phyloP scores from a whole-genome alignment of 2,797 vertebrate genomes.

The Epinephelus coioides region DNA sequence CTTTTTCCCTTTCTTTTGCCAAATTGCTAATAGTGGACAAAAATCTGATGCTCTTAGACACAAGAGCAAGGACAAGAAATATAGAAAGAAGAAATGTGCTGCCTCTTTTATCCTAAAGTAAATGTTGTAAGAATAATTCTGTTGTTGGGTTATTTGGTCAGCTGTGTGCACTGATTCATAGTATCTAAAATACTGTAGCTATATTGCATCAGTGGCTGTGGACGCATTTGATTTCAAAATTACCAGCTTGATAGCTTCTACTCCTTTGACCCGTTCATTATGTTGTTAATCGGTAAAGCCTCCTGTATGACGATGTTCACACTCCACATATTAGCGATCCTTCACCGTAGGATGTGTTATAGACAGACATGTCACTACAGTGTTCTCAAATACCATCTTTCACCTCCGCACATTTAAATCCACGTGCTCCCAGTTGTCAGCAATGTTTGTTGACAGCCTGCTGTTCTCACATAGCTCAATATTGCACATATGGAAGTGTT shows the following conservation, averaged over 20 bases:
- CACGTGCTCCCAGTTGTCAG: conserved; percentile 38
- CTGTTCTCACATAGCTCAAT: conserved; percentile 59
- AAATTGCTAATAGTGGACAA: conserved; percentile 4
- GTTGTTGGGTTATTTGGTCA: conserved; percentile 30
- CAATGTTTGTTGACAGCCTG: conserved; percentile 56
- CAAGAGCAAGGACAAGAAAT: conserved; percentile 8
- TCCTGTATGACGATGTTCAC: not conserved
- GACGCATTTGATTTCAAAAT: conserved; percentile 15
- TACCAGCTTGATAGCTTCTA: conserved; percentile 10
- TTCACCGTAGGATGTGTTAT: conserved; percentile 12
- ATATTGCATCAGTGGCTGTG: conserved; percentile 11
- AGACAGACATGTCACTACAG: conserved; percentile 29
- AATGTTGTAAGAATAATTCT: conserved; percentile 1
- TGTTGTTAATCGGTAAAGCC: not conserved
- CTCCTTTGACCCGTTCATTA: not conserved
- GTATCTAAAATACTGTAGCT: conserved; percentile 9
- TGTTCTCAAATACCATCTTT: conserved; percentile 35
- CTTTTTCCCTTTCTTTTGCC: not conserved
- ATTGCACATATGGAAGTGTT: conserved; percentile 71
- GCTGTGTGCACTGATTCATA: conserved; percentile 8
- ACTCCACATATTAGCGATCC: conserved; percentile 23
- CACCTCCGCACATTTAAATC: conserved; percentile 54
- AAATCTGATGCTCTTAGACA: conserved; percentile 17
- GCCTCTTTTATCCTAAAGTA: conserved; percentile 12
- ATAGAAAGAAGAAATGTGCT: not conserved